These are phyloP conservation scores for Coelinius sp. DNA, from an alignment of 2,888 invertebrate species.

Conservation along the genomic window DNA sequence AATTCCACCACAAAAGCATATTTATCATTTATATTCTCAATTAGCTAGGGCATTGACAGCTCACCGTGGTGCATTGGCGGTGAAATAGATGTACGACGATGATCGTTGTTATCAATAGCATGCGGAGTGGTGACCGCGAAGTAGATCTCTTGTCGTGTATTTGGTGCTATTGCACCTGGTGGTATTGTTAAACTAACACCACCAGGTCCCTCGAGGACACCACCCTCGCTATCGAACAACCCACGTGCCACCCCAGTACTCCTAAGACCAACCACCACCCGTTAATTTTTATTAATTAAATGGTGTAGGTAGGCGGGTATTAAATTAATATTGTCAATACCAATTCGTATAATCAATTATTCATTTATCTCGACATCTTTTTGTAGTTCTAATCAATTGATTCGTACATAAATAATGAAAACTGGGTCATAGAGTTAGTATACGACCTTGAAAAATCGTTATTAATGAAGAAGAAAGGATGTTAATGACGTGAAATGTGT, in stretches of 20 bases:
- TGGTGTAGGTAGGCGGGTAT: too few relatives aligned
- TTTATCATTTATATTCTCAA: neutral
- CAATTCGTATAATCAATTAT: too few relatives aligned
- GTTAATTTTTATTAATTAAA: neutral
- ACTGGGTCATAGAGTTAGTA: neutral
- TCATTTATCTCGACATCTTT: too few relatives aligned
- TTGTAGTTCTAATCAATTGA: neutral
- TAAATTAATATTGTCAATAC: too few relatives aligned
- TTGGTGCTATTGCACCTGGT: slow-evolving; percentile 86
- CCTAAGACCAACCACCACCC: slow-evolving; percentile 57
- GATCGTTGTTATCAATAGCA: slow-evolving; percentile 77
- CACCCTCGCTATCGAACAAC: slow-evolving; percentile 84
- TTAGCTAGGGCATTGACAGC: slow-evolving; percentile 42
- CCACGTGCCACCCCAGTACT: slow-evolving; percentile 68
- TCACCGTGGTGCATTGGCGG: slow-evolving; percentile 66
- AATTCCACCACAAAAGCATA: slow-evolving; percentile 36
- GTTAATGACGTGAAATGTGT: neutral
- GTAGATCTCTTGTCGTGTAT: slow-evolving; percentile 91
- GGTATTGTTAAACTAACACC: slow-evolving; percentile 93
- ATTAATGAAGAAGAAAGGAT: neutral
- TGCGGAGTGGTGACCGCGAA: slow-evolving; percentile 90
- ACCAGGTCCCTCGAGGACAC: slow-evolving; percentile 87
- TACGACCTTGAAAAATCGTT: neutral
- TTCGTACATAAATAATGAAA: neutral
- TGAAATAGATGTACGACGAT: slow-evolving; percentile 62